A percentile compares a stretch with the other conserved stretches of the same genome.
These are phyloP conservation scores for Pristiophorus japonicus DNA, from an alignment of 2,113 vertebrate species.

Conservation along the genomic window DNA sequence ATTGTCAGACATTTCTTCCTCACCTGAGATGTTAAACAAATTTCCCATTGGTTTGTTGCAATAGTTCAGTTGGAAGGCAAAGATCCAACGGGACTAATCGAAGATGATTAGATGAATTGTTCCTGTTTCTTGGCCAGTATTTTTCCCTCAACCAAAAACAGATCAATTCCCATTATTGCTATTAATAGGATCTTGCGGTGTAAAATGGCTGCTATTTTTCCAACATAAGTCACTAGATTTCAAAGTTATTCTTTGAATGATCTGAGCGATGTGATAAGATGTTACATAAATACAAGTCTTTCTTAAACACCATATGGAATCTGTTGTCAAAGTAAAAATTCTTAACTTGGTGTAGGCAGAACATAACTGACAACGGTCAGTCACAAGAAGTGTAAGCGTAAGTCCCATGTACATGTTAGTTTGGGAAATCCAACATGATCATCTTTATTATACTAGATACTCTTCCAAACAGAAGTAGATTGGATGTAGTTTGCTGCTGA, in stretches of 20 bases:
- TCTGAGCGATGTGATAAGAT: background rate
- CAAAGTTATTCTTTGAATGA: background rate
- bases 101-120: background rate
- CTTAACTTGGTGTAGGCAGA: background rate
- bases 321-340: background rate
- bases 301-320: background rate
- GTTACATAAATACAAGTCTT: background rate
- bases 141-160: background rate
- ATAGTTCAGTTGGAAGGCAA: background rate
- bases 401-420: background rate
- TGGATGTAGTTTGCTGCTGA: background rate
- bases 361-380: background rate
- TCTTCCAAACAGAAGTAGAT: background rate
- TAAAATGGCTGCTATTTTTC: background rate
- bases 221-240: background rate
- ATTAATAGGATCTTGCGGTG: background rate
- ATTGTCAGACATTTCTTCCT: background rate
- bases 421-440: background rate
- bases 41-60: background rate
- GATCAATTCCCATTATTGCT: background rate
- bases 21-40: background rate
- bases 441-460: background rate
- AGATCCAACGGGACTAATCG: background rate
- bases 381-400: background rate
- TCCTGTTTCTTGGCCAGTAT: background rate